Base-by-base conservation (phyloP, 2,888 invertebrate species). In the Dinocampus coccinellae region DNA sequence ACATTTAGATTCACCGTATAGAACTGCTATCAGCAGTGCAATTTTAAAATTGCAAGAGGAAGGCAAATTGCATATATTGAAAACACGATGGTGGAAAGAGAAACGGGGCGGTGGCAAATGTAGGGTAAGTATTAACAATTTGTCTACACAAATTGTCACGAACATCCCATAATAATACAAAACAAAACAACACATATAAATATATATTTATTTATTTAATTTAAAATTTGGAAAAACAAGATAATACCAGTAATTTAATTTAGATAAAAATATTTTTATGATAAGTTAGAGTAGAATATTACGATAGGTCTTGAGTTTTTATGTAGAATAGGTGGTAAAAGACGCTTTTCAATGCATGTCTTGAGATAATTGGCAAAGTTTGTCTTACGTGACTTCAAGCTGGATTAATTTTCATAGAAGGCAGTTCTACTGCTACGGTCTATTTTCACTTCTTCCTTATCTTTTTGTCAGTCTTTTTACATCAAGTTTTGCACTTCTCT, bases 71-170 rank as follows among this genome's bases (percentile, higher is more conserved):
- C 97, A 95, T 85, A 93, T 94, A 85, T 89, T 99, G 82, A 98
- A 98, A 90, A 96, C 97, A 34, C 93, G 95, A 85, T 99, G 99
- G 99, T 99, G 99, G 99, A 96, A 96, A 85, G 95, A 96, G 88
- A 95, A 94, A 89, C 91, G 95, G 34, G 97, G 96, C 22, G 97
- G 96, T 24, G 95, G 95, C 61, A 92, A 94, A 70, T 96, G 96
- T 86, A 91, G 94, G 85, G 94, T 94, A 89, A 91, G 91, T 64
- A 72, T 62, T 26, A 34, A 34, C 16, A 1, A 57, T 57, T 66
- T 39, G 36, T 57, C n/a, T 39, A 36, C 16, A 11, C 11, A 52
- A 61, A 58, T 69, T 62, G 9, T 64, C 63, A 58, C 47, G 62
- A 47, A 47, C 47, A 20, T 63, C 22, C 16, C 2, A 24, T 16